Evolutionary conservation across 2,797 vertebrate species (phyloP).

Genomic region (Rhynchonycteris naso): DNA sequence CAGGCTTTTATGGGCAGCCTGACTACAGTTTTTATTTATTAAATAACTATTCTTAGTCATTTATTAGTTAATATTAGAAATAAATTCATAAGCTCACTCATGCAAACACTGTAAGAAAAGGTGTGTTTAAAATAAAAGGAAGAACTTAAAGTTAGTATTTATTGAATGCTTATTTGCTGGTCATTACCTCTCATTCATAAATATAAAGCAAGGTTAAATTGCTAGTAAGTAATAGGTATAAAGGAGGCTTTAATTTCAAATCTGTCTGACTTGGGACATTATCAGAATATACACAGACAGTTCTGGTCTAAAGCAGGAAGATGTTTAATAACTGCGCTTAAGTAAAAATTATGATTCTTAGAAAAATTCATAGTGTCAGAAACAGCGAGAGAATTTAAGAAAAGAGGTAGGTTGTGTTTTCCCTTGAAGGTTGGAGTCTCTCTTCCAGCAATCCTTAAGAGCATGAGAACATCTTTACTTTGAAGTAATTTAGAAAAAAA

Average conservation of each 20-base stretch:
- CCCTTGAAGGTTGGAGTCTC: not conserved
- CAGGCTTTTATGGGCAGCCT: not conserved
- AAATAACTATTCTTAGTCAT: not conserved
- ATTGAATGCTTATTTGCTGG: slow-evolving; percentile 7
- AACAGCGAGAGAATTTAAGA: slow-evolving; percentile 12
- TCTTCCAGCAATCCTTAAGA: not conserved
- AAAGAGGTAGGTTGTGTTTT: not conserved
- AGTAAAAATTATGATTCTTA: not conserved
- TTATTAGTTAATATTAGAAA: slow-evolving; percentile 12
- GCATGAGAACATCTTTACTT: not conserved
- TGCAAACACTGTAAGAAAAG: not conserved
- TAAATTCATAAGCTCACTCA: not conserved
- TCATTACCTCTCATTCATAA: not conserved
- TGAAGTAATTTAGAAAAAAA: not conserved
- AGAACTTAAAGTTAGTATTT: slow-evolving; percentile 9
- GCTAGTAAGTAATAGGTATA: not conserved
- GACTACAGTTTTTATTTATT: not conserved
- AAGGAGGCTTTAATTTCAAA: slow-evolving; percentile 41
- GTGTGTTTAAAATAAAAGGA: not conserved
- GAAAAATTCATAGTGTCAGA: not conserved
- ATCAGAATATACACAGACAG: not conserved
- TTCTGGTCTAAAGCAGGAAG: not conserved
- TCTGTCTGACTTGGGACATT: not conserved
- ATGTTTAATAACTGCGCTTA: not conserved
- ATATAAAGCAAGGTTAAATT: not conserved